phyloP scores from a whole-genome alignment of 2,113 vertebrate species.

The Brienomyrus brachyistius region DNA sequence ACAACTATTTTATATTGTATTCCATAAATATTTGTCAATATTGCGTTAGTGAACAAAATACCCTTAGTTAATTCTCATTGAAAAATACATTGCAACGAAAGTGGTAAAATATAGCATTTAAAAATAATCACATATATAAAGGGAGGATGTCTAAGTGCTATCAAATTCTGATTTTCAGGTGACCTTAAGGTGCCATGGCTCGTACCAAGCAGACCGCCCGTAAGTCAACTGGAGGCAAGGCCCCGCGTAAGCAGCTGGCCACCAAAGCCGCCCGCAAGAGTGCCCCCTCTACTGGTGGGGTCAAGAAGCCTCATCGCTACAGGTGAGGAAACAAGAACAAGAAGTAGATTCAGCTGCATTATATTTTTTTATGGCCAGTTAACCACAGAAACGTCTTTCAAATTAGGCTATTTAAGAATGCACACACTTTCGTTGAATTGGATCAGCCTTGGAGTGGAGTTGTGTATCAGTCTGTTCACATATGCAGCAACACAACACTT shows the following conservation, averaged over 20 bases:
- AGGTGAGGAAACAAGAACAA: conserved; percentile 50
- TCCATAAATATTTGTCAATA: not conserved
- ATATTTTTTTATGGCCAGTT: too few relatives aligned
- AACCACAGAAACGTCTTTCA: too few relatives aligned
- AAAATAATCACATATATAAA: not conserved
- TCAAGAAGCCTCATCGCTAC: conserved; percentile 55
- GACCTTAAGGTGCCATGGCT: conserved; percentile 62
- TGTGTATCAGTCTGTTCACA: too few relatives aligned
- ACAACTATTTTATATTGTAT: not conserved
- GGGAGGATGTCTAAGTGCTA: not conserved
- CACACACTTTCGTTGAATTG: too few relatives aligned
- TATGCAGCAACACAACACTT: too few relatives aligned
- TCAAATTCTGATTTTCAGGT: conserved; percentile 33
- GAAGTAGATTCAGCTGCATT: too few relatives aligned
- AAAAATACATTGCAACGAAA: not conserved
- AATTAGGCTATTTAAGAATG: too few relatives aligned
- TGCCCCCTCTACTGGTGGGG: conserved; percentile 76
- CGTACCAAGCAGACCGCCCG: conserved; percentile 86
- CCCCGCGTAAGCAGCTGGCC: conserved; percentile 83
- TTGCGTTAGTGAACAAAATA: not conserved
- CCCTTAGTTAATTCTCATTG: not conserved
- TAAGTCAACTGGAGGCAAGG: conserved; percentile 87
- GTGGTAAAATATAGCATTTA: not conserved
- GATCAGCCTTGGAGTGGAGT: too few relatives aligned
- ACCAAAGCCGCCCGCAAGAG: conserved; percentile 83